Evolutionary conservation across 2,113 vertebrate species (phyloP).

Genomic region (Melanocharis versteri): DNA sequence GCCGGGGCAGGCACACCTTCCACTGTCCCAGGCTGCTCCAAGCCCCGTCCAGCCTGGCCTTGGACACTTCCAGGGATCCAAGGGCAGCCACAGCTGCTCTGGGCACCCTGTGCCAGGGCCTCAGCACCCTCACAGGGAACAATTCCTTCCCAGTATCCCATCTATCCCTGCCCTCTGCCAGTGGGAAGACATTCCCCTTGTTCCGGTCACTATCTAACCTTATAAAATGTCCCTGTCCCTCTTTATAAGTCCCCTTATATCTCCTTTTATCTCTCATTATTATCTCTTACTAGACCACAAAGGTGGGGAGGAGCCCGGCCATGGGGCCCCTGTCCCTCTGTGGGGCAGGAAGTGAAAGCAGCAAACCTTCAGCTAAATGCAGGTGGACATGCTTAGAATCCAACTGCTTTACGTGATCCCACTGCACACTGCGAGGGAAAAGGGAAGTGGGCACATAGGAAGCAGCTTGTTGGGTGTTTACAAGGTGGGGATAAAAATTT

Average conservation of each 20-base stretch:
- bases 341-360: neutral
- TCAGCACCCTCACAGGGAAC: fast-evolving
- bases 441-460: neutral
- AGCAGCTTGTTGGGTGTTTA: neutral
- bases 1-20: neutral
- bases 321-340: neutral
- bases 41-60: fast-evolving
- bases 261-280: neutral
- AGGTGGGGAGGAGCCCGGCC: neutral
- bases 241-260: neutral
- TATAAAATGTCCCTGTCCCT: neutral
- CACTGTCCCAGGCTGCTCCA: fast-evolving
- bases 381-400: neutral
- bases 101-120: neutral
- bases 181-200: neutral
- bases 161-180: neutral
- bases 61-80: neutral
- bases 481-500: neutral
- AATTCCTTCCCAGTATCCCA: neutral
- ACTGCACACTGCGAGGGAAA: fast-evolving
- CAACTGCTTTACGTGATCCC: fast-evolving
- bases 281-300: neutral
- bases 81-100: neutral
- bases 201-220: neutral
- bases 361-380: neutral